Evolutionary conservation across 2,113 vertebrate species (phyloP), one percentile per base, ranked within the genome.

Genomic region (Ictidomys tridecemlineatus): DNA sequence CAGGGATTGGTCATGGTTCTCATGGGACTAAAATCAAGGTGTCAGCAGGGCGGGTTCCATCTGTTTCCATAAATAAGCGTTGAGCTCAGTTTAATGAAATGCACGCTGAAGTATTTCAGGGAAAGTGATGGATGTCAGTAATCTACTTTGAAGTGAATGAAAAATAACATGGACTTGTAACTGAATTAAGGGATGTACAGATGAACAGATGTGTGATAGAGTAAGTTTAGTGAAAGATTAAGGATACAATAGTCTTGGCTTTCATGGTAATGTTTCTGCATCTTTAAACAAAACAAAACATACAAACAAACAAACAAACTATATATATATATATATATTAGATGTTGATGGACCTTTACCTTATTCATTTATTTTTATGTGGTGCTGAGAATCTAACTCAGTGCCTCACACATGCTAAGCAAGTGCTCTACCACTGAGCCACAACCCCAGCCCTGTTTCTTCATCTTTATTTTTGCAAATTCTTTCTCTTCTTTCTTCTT

Each of bases 111-210:
- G 63, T 28, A 11, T 56, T 77, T 37, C 37, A 11, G 69, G 65
- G 85, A 58, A 42, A 18, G 30, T 32, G 9, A 61, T 39, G 58
- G 51, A 34, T 42, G 58, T 24, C 39, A 28, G 8, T 42, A 56
- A 61, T 79, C 61, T 74, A 85, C 79, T 82, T 80, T 94, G 67
- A 89, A 89, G 30, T 86, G 45, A 42, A 26, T 83, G 34, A 78
- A 34, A 85, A 89, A 45, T 45, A 82, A 39, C 45, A 8, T 5
- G 32, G 39, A 30, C 11, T 74, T 51, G 39, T 32, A 72, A 63
- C 26, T 48, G 51, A 30, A 20, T 88, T 70, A 45, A 91, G 72
- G 69, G 32, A 58, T 14, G 37, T 30, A 2, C 39, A 56, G n/a
- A 42, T 20, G 34, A 53, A 74, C 5, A n/a, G 61, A 42, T 28